Evolutionary conservation across 2,113 vertebrate species (phyloP).

Genomic region (Colius striatus): DNA sequence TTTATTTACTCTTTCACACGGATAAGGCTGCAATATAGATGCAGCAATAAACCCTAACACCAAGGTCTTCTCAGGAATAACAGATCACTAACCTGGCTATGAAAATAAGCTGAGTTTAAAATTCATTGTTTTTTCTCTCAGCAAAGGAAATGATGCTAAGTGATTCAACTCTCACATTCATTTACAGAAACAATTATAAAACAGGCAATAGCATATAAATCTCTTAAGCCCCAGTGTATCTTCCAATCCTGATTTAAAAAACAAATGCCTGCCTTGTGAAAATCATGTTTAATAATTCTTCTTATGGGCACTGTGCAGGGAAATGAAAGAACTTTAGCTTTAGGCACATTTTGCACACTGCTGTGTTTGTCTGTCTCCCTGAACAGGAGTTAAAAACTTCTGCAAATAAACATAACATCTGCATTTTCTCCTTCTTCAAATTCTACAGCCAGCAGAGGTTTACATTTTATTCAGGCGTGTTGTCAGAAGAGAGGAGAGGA

Average conservation of each 20-base stretch:
- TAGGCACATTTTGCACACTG: slow-evolving; percentile 11
- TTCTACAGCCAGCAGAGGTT: not conserved
- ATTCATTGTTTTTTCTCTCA: not conserved
- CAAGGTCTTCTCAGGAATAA: not conserved
- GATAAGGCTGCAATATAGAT: not conserved
- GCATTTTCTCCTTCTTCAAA: not conserved
- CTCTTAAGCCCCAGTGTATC: slow-evolving; percentile 1
- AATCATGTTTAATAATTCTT: slow-evolving; percentile 68
- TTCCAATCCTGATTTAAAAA: slow-evolving; percentile 56
- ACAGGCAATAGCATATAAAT: slow-evolving; percentile 29
- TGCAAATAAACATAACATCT: not conserved
- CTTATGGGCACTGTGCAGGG: slow-evolving; percentile 3
- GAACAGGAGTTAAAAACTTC: not conserved
- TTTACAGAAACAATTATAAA: slow-evolving; percentile 53
- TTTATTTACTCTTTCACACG: not conserved
- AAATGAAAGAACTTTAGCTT: slow-evolving; percentile 41
- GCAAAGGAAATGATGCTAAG: slow-evolving; percentile 18
- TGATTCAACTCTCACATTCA: slow-evolving; percentile 40
- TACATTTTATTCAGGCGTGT: not conserved
- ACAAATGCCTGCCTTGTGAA: slow-evolving; percentile 54
- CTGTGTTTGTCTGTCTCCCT: not conserved
- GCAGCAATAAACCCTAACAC: not conserved
- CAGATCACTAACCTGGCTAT: not conserved
- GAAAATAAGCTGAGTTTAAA: slow-evolving; percentile 23
- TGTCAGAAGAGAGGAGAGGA: not conserved